A percentile compares a stretch with the other conserved stretches of the same genome.
phyloP scores from a whole-genome alignment of 2,797 vertebrate genomes.

The Euthynnus affinis region DNA sequence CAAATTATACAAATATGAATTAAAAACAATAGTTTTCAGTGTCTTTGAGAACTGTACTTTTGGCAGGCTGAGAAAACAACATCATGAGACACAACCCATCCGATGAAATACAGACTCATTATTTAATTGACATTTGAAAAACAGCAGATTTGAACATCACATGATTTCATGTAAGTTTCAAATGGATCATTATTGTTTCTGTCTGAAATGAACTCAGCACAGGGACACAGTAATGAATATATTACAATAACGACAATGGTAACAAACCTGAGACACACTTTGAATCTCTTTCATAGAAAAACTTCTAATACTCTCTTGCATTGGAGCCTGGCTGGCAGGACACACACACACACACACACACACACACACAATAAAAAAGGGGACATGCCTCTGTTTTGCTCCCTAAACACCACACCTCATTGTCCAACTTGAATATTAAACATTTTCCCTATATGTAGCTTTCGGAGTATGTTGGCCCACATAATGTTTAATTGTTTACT shows the following conservation, averaged over 20 bases:
- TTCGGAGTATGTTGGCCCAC: not conserved
- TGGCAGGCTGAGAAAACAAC: constrained; percentile 5
- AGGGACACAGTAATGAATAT: not conserved
- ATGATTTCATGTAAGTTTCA: not conserved
- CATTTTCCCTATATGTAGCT: not conserved
- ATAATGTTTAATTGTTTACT: constrained; percentile 7
- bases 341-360: too few relatives aligned
- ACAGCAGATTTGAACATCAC: not conserved
- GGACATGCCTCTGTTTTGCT: not conserved
- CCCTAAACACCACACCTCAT: not conserved
- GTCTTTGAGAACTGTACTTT: constrained; percentile 9
- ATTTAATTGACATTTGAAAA: too few relatives aligned
- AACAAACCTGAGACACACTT: not conserved
- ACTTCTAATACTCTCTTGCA: not conserved
- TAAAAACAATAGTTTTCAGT: constrained; percentile 6
- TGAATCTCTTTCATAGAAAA: not conserved
- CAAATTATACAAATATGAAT: constrained; percentile 20
- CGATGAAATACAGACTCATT: not conserved
- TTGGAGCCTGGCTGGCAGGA: not conserved
- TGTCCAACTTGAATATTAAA: constrained; percentile 18
- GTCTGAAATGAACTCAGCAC: not conserved
- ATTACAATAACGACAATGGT: not conserved
- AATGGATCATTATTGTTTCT: not conserved
- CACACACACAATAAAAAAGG: not conserved
- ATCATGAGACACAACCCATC: not conserved